Base-by-base conservation (phyloP, 2,113 vertebrate species). In the Cryptotis parvus region DNA sequence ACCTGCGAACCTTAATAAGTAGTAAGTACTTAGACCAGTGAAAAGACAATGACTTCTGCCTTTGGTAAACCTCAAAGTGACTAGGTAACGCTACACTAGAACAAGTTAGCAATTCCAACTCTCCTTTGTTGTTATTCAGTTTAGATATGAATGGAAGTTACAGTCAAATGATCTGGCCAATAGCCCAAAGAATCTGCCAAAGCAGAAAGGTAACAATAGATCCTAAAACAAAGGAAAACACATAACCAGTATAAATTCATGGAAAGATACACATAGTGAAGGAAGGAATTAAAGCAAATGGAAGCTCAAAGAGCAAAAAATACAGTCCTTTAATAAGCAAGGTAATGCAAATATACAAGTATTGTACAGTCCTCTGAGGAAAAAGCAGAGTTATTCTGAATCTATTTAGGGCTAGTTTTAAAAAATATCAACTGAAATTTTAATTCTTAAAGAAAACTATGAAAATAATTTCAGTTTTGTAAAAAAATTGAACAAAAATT, bases 141-240 rank as follows among this genome's bases (percentile, higher is more conserved):
- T 18, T n/a, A 84, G 63, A 61, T 22, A 27, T 68, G 29, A 70
- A 5, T 61, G 26, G 9, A 86, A 92, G 68, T 5, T 35, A 35
- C 24, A 79, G n/a, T 45, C 35, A 4, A 37, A 4, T 78, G n/a
- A 82, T 43, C 22, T 72, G 73, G 27, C 6, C 76, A n/a, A 63
- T 45, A 70, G 45, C 11, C 65, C 63, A 43, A 0, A 9, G 37
- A 77, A 12, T 70, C 65, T 76, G 2, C 20, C 70, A 61, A 84
- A 70, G 16, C 29, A 82, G 72, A 82, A 78, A 72, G 4, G n/a
- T 90, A 93, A 55, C 4, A 27, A 29, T 35, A 18, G 4, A 75
- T 75, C 26, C 49, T 78, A 91, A 63, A 92, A 92, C 27, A 55
- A 92, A 92, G 39, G 65, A 29, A 94, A 93, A 78, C 26, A 63